These are phyloP conservation scores for Papilio helenus DNA, from an alignment of 1,140 invertebrate genomes.

Conservation along the genomic window DNA sequence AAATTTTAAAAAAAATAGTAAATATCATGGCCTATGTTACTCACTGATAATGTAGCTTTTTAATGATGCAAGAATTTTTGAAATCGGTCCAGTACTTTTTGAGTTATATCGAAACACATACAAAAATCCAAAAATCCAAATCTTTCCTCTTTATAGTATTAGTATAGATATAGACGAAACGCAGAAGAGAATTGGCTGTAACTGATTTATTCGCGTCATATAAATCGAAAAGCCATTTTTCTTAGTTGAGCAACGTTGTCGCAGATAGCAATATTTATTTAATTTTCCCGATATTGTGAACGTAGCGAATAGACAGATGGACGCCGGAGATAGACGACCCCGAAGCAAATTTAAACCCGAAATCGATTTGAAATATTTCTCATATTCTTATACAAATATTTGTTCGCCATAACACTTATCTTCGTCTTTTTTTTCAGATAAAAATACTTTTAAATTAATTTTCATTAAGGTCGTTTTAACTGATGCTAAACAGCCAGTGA, in stretches of 20 bases:
- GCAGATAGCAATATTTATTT: not conserved
- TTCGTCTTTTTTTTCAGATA: too few relatives aligned
- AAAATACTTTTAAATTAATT: not conserved
- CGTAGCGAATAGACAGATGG: not conserved
- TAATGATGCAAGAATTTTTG: too few relatives aligned
- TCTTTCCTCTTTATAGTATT: too few relatives aligned
- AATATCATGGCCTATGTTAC: too few relatives aligned
- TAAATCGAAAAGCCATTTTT: constrained; percentile 5
- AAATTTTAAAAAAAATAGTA: too few relatives aligned
- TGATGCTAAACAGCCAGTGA: not conserved
- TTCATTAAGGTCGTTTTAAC: not conserved
- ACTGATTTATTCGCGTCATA: not conserved
- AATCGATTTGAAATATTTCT: not conserved
- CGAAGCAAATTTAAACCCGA: not conserved
- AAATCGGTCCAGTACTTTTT: too few relatives aligned
- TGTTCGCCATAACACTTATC: not conserved
- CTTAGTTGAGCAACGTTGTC: not conserved
- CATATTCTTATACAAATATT: not conserved
- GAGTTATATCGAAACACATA: too few relatives aligned
- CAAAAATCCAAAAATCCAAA: too few relatives aligned
- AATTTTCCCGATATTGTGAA: not conserved
- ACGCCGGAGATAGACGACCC: constrained; percentile 18
- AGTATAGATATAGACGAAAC: too few relatives aligned
- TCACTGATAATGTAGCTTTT: too few relatives aligned
- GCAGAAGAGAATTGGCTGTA: not conserved